Base-by-base conservation (phyloP, 2,113 vertebrate genomes). In the Tetraodon nigroviridis region DNA sequence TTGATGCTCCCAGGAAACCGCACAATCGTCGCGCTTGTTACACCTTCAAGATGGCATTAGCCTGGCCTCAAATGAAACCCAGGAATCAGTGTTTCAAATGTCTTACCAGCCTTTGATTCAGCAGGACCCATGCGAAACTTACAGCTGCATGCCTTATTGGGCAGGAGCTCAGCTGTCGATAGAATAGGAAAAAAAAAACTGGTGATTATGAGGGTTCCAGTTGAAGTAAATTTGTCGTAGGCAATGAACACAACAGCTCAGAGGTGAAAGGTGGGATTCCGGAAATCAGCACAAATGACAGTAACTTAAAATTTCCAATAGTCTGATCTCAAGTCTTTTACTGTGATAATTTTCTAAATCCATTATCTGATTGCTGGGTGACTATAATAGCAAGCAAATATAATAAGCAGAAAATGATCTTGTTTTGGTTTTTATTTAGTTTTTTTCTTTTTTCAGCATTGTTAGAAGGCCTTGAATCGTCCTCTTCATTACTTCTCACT, bases 171-270 rank as follows among this genome's bases (percentile, higher is more conserved):
- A 69, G 78, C 81, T 80, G 80, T 76, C 71, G 74, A 71, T 60
- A 55, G 69, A 77, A n/a, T 29, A 24, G 71, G 83, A 13, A n/a
- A 87, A 85, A 84, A 13, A n/a, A 87, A 85, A 83, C 82, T 68
- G 76, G 84, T 84, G 84, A 84, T 54, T 78, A 81, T 73, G 71
- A 72, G 71, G 58, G 46, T 69, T 71, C 69, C 64, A 64, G 79
- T 84, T 87, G 78, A 85, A 85, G 69, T 75, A 18, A 65, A 81
- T 78, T 81, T 64, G 82, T 84, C 70, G 73, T 8, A 68, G 81
- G 41, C 32, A 32, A 55, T 71, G 67, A 75, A 70, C 75, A 75
- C 72, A 73, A 77, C 61, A 47, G 69, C 56, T 73, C 1, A 6
- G 44, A 75, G 75, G 79, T 82, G 81, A 75, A 82, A 80, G 64